A percentile compares a stretch with the other conserved stretches of the same genome.
These are phyloP conservation scores for Sardinella longiceps DNA, from an alignment of 2,797 vertebrate species.

Conservation along the genomic window DNA sequence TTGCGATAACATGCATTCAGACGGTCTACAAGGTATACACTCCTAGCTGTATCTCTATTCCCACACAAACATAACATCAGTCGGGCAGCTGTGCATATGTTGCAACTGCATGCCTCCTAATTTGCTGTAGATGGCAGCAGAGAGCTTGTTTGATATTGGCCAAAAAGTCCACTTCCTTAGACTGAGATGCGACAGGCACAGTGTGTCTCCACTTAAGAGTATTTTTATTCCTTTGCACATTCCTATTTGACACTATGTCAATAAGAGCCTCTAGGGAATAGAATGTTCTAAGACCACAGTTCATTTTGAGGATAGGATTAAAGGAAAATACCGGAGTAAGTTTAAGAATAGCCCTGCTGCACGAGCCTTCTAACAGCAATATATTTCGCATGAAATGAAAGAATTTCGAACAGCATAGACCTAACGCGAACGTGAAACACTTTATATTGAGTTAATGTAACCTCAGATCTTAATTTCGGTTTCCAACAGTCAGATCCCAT, in stretches of 20 bases:
- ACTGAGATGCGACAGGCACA: neutral
- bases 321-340: too few relatives aligned
- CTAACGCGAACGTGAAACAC: too few relatives aligned
- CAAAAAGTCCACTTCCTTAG: neutral
- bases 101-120: neutral
- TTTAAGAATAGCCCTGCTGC: too few relatives aligned
- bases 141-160: neutral
- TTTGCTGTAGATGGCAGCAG: constrained; percentile 5
- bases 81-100: neutral
- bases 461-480: too few relatives aligned
- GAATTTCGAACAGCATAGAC: too few relatives aligned
- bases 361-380: too few relatives aligned
- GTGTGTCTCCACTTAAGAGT: neutral
- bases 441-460: too few relatives aligned
- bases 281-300: neutral
- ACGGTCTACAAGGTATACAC: neutral
- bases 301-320: neutral
- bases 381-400: too few relatives aligned
- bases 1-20: neutral
- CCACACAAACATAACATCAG: neutral
- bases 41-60: neutral
- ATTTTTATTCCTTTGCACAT: too few relatives aligned
- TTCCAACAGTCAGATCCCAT: too few relatives aligned
- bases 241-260: neutral
- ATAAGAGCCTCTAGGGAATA: neutral